phyloP scores from a whole-genome alignment of 2,888 invertebrate genomes.

The Toxonevra muliebris region DNA sequence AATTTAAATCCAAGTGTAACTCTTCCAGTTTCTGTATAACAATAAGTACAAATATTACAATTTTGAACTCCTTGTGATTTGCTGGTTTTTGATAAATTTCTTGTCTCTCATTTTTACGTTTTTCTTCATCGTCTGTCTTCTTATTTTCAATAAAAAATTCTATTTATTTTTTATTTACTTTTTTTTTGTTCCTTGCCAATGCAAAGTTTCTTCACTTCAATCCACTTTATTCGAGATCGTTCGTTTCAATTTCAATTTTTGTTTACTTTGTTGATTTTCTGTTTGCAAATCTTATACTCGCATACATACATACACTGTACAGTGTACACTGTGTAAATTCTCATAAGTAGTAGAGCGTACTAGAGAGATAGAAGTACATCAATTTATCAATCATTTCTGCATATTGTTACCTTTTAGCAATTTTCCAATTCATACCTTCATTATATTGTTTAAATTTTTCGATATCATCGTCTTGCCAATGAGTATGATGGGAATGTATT shows the following conservation, averaged over 20 bases:
- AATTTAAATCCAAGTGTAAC: too few relatives aligned
- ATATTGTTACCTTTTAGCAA: conserved; percentile 21
- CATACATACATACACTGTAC: conserved; percentile 30
- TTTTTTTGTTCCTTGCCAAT: conserved; percentile 17
- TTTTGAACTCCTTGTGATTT: too few relatives aligned
- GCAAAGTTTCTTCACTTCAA: conserved; percentile 1
- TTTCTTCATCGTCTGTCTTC: too few relatives aligned
- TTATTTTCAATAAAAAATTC: neutral
- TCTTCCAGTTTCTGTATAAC: too few relatives aligned
- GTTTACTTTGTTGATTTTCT: conserved; percentile 34
- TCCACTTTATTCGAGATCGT: neutral
- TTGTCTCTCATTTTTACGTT: too few relatives aligned
- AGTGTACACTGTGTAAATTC: too few relatives aligned
- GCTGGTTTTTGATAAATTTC: too few relatives aligned
- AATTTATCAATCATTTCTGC: conserved; percentile 52
- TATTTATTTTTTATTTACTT: conserved; percentile 5
- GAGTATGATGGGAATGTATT: too few relatives aligned
- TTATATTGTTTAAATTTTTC: conserved; percentile 17
- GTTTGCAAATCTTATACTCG: conserved; percentile 46
- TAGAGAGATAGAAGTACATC: conserved; percentile 39
- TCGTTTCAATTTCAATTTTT: conserved; percentile 26
- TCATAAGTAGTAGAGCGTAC: too few relatives aligned
- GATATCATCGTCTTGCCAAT: too few relatives aligned
- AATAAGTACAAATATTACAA: too few relatives aligned
- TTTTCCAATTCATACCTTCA: conserved; percentile 28